A percentile compares a stretch with the other conserved stretches of the same genome.
These are phyloP conservation scores for Hedya salicella DNA, from an alignment of 2,888 invertebrate species.

Conservation along the genomic window DNA sequence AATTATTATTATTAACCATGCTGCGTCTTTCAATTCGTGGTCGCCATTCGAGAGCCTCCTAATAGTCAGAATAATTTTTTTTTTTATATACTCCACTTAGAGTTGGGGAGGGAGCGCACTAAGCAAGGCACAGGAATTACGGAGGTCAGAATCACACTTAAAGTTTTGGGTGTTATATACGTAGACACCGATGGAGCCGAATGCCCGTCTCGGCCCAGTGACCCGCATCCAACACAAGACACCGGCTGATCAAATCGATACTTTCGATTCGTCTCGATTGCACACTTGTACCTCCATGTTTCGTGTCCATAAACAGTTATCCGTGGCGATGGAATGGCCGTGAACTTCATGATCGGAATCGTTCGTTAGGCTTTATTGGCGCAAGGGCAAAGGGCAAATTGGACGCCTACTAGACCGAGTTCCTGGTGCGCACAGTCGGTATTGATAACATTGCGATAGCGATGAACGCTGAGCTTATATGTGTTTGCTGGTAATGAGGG, in stretches of 20 bases:
- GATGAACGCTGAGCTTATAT: too few species aligned
- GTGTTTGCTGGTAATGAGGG: too few species aligned
- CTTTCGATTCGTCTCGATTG: slow-evolving; percentile 64
- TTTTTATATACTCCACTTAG: too few species aligned
- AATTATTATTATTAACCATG: too few species aligned
- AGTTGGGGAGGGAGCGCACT: too few species aligned
- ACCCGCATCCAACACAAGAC: slow-evolving; percentile 59
- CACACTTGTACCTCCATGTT: slow-evolving; percentile 55
- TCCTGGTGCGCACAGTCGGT: slow-evolving; percentile 21
- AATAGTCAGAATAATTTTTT: too few species aligned
- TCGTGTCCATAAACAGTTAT: slow-evolving; percentile 58
- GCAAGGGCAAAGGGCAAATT: slow-evolving; percentile 48
- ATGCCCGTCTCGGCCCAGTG: slow-evolving; percentile 64
- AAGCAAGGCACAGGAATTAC: too few species aligned
- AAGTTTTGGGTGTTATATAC: slow-evolving; percentile 46
- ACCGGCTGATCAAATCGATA: slow-evolving; percentile 58
- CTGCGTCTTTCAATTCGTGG: too few species aligned
- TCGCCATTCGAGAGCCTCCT: too few species aligned
- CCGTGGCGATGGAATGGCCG: slow-evolving; percentile 55
- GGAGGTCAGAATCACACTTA: too few species aligned
- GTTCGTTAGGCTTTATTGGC: slow-evolving; percentile 57
- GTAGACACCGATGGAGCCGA: slow-evolving; percentile 55
- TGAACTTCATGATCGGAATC: slow-evolving; percentile 64
- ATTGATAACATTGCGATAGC: too few species aligned
- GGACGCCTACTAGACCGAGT: slow-evolving; percentile 35